Base-by-base conservation (phyloP, 2,113 vertebrate species). In the Camelus dromedarius region DNA sequence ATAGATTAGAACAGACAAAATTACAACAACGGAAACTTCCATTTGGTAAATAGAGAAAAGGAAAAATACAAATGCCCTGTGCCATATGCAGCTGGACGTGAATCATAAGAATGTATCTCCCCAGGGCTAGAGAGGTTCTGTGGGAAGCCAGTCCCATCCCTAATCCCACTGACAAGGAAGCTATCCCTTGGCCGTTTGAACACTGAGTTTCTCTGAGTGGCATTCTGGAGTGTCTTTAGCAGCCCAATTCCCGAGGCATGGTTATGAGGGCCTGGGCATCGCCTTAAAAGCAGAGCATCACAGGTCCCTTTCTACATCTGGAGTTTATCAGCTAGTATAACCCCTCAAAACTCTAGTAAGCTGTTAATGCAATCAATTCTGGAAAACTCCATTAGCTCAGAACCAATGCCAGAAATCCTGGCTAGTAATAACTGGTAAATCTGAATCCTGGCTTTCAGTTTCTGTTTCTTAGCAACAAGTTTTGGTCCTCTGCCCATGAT, bases 361-460 rank as follows among this genome's bases (percentile, higher is more conserved):
- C 42, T 88, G 48, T 87, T 91, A 93, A 92, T 93, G 20, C 28
- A 92, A 89, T 93, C 76, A 88, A 12, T 93, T 95, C 85, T 89
- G 72, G 76, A 84, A 94, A 88, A 67, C 58, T 96, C 76, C 26
- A 67, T 93, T 94, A 95, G 19, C 70, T 93, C 77, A 60, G 76
- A 96, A 96, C 54, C 38, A 94, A 54, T 77, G 81, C 85, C 93
- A 97, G 54, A 88, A 98, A 96, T 80, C 64, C 91, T 91, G 66
- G 81, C 89, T 81, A 89, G 69, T 94, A 81, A 81, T 26, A 64
- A 96, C 95, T 97, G 77, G 46, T 96, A 96, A 95, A 94, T 94
- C 85, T 67, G 77, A 93, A 93, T 96, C 72, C 95, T 89, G 91
- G 77, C 58, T 84, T 97, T 93, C 67, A 94, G 64, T 92, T 84